Evolutionary conservation across 2,888 invertebrate species (phyloP).

Genomic region (Xylota segnis): DNA sequence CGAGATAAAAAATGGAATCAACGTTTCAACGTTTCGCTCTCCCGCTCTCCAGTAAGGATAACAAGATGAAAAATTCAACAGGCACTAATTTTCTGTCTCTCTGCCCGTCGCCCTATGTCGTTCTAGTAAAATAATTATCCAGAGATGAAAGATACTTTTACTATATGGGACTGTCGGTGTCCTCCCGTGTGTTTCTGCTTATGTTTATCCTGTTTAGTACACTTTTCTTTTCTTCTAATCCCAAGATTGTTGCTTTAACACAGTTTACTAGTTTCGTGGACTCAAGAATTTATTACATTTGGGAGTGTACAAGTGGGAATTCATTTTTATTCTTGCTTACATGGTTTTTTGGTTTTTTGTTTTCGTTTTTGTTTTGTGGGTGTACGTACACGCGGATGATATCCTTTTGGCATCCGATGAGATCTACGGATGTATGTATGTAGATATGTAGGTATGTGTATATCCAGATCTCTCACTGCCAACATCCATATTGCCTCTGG

Average conservation of each 20-base stretch:
- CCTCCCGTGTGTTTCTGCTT: conserved; percentile 2
- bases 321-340: conserved; percentile 36
- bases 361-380: conserved; percentile 13
- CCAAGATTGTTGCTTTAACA: conserved; percentile 49
- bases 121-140: conserved; percentile 60
- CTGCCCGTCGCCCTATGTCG: conserved; percentile 5
- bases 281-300: conserved; percentile 68
- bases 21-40: conserved; percentile 22
- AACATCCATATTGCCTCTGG: conserved; percentile 34
- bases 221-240: conserved; percentile 42
- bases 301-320: conserved; percentile 54
- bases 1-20: conserved; percentile 50
- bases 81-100: conserved; percentile 52
- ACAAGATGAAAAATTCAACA: conserved; percentile 69
- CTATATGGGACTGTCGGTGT: conserved; percentile 15
- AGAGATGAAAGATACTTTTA: conserved; percentile 33
- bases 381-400: conserved; percentile 6
- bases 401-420: background rate
- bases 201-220: background rate
- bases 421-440: background rate
- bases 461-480: conserved; percentile 5
- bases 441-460: background rate
- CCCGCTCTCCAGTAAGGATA: conserved; percentile 27
- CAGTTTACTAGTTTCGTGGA: conserved; percentile 61
- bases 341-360: no score